phyloP scores from a whole-genome alignment of 2,113 vertebrate species.

The Hippocampus zosterae region DNA sequence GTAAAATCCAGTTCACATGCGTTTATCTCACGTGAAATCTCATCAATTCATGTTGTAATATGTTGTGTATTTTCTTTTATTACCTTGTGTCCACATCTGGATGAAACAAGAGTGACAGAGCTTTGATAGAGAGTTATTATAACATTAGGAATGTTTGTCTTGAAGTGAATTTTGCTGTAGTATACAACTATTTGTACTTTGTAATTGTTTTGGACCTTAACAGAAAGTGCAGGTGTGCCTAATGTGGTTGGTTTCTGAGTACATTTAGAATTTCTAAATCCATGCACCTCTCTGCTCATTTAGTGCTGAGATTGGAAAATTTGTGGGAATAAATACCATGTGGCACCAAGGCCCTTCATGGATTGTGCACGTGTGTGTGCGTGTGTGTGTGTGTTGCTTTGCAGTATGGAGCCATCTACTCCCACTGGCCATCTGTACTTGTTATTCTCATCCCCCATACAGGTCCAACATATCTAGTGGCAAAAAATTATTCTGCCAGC shows the following conservation, averaged over 20 bases:
- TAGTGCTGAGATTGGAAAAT: conserved; percentile 11
- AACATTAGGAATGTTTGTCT: background rate
- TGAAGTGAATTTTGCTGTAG: background rate
- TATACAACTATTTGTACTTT: background rate
- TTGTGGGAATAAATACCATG: background rate
- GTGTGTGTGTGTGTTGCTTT: conserved; percentile 14
- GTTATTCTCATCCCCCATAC: conserved; percentile 31
- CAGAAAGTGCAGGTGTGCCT: background rate
- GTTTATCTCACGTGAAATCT: background rate
- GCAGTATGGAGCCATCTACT: conserved; percentile 36
- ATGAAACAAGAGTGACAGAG: background rate
- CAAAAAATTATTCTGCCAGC: background rate
- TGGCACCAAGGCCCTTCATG: conserved; percentile 9
- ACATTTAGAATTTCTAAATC: conserved; percentile 21
- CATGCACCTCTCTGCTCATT: conserved; percentile 11
- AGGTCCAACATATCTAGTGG: conserved; percentile 28
- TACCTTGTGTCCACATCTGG: background rate
- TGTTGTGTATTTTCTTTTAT: background rate
- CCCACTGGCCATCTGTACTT: conserved; percentile 60
- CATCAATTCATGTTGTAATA: background rate
- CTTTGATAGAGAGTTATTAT: background rate
- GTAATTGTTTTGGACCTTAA: background rate
- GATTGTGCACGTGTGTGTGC: conserved; percentile 7
- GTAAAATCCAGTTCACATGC: too few species aligned
- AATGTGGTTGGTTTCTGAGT: background rate